Conservation (phyloP, 1,140 invertebrate species). For the Cyrtorhinus lividipennis region DNA sequence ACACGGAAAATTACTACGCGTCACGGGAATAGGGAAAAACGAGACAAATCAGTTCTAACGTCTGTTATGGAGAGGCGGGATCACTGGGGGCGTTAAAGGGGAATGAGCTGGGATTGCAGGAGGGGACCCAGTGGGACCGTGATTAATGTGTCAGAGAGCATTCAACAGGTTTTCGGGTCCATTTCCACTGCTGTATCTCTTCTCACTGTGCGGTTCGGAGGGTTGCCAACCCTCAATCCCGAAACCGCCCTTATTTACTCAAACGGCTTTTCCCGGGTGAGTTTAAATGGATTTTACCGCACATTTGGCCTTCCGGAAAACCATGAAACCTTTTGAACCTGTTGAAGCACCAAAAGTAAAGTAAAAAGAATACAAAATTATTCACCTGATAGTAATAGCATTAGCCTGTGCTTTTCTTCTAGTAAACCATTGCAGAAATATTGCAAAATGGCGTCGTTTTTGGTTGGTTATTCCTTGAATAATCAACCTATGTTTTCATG, state of each 20-base stretch:
- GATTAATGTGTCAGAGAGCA: constrained; percentile 9
- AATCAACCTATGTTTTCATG: too few species aligned
- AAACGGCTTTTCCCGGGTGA: neutral
- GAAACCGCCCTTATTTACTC: neutral
- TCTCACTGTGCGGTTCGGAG: neutral
- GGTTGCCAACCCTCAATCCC: neutral
- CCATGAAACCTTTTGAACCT: too few species aligned
- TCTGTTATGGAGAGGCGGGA: neutral
- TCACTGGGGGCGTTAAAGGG: constrained; percentile 1
- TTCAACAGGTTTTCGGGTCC: constrained; percentile 9
- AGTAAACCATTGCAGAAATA: too few species aligned
- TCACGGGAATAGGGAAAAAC: too few species aligned
- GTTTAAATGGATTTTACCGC: neutral
- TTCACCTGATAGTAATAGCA: too few species aligned
- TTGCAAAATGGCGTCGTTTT: too few species aligned
- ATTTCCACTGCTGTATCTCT: constrained; percentile 2
- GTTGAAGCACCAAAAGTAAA: too few species aligned
- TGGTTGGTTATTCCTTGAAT: too few species aligned
- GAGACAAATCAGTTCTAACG: neutral
- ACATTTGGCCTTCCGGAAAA: too few species aligned
- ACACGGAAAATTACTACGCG: too few species aligned
- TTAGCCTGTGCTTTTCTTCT: too few species aligned
- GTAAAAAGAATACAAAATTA: too few species aligned
- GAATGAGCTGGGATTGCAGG: neutral
- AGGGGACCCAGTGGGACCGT: neutral